Conservation (phyloP, 2,113 vertebrate genomes). For the Crocuta crocuta region DNA sequence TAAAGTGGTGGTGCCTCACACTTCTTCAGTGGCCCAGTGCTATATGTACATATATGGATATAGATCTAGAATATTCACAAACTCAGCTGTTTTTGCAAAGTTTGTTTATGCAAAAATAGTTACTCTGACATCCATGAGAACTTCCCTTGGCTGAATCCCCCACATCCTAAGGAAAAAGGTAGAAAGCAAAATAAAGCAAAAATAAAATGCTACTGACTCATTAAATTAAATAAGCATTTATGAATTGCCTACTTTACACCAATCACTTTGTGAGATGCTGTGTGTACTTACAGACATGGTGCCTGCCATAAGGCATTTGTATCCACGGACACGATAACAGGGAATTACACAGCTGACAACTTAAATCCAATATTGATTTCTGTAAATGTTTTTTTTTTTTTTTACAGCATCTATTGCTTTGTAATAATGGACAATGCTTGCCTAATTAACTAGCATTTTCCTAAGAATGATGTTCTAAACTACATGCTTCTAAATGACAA, state of each 20-base stretch:
- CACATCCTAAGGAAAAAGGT: not conserved
- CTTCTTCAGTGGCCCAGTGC: not conserved
- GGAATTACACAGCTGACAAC: not conserved
- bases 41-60: not conserved
- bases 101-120: not conserved
- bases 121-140: not conserved
- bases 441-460: not conserved
- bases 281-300: not conserved
- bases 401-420: not conserved
- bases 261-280: not conserved
- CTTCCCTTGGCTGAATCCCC: not conserved
- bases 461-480: not conserved
- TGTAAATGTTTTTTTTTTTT: not conserved
- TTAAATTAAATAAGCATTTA: not conserved
- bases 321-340: not conserved
- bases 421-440: not conserved
- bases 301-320: not conserved
- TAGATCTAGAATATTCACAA: not conserved
- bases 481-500: not conserved
- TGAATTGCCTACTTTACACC: not conserved
- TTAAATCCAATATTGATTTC: not conserved
- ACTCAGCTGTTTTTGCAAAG: not conserved
- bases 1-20: not conserved
- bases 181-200: constrained; percentile 29
- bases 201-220: not conserved